phyloP scores from a whole-genome alignment of 2,888 invertebrate genomes.

The Trissoscelio sp. region DNA sequence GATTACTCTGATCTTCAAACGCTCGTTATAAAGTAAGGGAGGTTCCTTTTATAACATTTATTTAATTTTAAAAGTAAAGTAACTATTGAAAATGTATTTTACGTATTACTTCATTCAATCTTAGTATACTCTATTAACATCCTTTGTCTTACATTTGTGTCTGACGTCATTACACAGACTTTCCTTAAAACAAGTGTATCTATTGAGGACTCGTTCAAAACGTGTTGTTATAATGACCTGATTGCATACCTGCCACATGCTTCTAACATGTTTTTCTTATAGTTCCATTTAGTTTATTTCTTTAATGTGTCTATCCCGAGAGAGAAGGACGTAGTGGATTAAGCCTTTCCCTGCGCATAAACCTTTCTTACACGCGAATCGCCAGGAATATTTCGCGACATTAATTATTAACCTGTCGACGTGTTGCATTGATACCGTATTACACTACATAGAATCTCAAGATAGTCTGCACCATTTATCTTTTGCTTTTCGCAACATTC shows the following conservation, averaged over 20 bases:
- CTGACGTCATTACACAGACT: neutral
- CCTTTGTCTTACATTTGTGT: too few relatives aligned
- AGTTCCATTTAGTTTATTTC: conserved; percentile 13
- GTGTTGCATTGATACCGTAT: conserved; percentile 6
- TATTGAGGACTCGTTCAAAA: conserved; percentile 10
- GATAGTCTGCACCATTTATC: too few relatives aligned
- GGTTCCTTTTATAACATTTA: too few relatives aligned
- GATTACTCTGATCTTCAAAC: too few relatives aligned
- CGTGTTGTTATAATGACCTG: conserved; percentile 74
- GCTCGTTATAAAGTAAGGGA: too few relatives aligned
- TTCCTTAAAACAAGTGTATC: neutral
- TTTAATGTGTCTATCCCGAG: conserved; percentile 6
- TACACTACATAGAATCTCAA: too few relatives aligned
- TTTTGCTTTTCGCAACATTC: too few relatives aligned
- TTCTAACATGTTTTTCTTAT: conserved; percentile 65
- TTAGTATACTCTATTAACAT: too few relatives aligned
- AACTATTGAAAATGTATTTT: too few relatives aligned
- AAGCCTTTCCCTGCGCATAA: conserved; percentile 37
- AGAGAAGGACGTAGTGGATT: conserved; percentile 30
- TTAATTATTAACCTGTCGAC: conserved; percentile 33
- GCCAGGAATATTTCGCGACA: conserved; percentile 30
- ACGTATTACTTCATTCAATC: too few relatives aligned
- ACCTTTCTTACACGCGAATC: conserved; percentile 35
- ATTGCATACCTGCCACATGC: conserved; percentile 76
- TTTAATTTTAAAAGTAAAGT: too few relatives aligned